phyloP scores from a whole-genome alignment of 37 sponge, comb jelly and placozoan genomes.

The Hexactinellida sp. region DNA sequence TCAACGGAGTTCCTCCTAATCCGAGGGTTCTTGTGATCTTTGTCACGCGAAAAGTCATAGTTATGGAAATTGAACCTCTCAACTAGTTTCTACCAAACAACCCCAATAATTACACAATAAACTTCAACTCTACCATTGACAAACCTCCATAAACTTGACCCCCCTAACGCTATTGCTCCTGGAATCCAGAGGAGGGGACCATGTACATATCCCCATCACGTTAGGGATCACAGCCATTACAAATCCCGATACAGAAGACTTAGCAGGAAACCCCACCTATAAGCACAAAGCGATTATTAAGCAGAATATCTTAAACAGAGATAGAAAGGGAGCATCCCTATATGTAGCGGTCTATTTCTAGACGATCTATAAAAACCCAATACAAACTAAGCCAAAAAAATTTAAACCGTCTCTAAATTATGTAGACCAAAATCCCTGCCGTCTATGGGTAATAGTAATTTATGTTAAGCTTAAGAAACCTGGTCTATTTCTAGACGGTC shows the following conservation, averaged over 20 bases:
- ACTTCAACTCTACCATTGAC: neutral
- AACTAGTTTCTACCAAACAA: conserved; percentile 25
- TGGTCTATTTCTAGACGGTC: too few species aligned
- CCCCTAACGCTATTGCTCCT: conserved; percentile 72
- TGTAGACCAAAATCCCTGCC: too few species aligned
- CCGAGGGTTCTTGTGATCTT: neutral
- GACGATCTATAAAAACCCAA: too few species aligned
- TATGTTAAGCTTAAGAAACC: too few species aligned
- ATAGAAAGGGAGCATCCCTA: too few species aligned
- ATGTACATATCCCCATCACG: conserved; percentile 72
- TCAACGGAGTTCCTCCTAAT: neutral
- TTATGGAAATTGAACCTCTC: conserved; percentile 38
- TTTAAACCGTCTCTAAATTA: too few species aligned
- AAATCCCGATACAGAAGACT: conserved; percentile 74
- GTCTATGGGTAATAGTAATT: too few species aligned
- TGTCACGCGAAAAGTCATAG: conserved; percentile 26
- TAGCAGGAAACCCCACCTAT: conserved; percentile 44
- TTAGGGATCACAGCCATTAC: conserved; percentile 68
- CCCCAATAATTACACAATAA: neutral
- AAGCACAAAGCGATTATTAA: neutral
- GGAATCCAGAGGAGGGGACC: conserved; percentile 56
- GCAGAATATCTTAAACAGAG: too few species aligned
- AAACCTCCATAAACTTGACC: conserved; percentile 36
- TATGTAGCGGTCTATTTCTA: too few species aligned
- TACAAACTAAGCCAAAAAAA: too few species aligned